phyloP scores from a whole-genome alignment of 2,888 invertebrate species.

The Reticulitermes lucifugus region DNA sequence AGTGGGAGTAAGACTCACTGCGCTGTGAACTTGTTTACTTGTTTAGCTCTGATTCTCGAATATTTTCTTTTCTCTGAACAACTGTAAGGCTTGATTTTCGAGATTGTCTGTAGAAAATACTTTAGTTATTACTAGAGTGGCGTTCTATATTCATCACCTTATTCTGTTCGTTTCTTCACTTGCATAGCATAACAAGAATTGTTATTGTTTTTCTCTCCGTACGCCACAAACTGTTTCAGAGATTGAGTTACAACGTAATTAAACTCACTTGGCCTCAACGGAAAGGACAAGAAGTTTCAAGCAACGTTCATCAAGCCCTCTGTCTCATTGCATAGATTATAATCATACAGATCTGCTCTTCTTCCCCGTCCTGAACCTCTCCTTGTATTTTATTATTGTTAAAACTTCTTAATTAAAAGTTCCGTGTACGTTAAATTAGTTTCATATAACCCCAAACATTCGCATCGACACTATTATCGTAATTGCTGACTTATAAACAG shows the following conservation, averaged over 20 bases:
- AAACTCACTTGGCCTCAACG: not conserved
- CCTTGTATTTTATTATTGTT: too few species aligned
- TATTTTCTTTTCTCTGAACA: not conserved
- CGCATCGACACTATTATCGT: too few species aligned
- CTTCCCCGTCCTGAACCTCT: too few species aligned
- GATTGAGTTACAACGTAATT: not conserved
- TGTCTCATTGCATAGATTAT: too few species aligned
- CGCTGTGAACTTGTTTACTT: constrained; percentile 11
- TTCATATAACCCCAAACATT: too few species aligned
- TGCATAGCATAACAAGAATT: not conserved
- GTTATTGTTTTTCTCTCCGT: not conserved
- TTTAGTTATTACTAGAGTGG: not conserved
- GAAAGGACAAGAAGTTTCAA: not conserved
- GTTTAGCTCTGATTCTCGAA: not conserved
- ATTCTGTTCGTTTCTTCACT: not conserved
- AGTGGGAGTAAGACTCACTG: not conserved
- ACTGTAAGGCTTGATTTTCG: not conserved
- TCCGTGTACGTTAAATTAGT: too few species aligned
- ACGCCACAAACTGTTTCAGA: not conserved
- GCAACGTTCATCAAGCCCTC: too few species aligned
- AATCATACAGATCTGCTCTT: too few species aligned
- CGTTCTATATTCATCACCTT: not conserved
- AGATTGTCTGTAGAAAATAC: not conserved
- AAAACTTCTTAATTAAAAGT: too few species aligned
- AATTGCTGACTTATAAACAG: too few species aligned